Evolutionary conservation across 1,140 invertebrate species (phyloP).

Genomic region (Psix sp.): DNA sequence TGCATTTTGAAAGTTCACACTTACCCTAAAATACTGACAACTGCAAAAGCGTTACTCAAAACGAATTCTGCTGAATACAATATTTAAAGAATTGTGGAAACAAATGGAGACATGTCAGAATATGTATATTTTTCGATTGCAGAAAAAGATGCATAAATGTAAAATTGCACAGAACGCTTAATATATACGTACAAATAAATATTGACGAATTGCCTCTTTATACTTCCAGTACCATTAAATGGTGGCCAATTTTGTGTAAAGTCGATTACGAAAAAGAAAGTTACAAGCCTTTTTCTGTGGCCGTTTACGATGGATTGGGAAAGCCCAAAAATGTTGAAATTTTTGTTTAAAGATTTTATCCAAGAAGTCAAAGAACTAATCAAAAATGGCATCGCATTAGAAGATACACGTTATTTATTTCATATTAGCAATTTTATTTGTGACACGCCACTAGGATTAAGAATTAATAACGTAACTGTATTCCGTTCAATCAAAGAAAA

Average conservation of each 20-base stretch:
- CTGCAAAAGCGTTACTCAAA: conserved; percentile 14
- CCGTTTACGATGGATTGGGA: conserved; percentile 9
- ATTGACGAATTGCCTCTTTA: conserved; percentile 15
- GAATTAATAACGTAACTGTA: not conserved
- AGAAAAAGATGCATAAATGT: conserved; percentile 9
- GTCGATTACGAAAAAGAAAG: conserved; percentile 2
- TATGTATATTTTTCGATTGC: conserved; percentile 17
- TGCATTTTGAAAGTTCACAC: not conserved
- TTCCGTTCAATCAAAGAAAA: not conserved
- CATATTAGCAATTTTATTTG: conserved; percentile 11
- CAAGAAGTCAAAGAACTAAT: conserved; percentile 13
- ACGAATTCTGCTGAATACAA: not conserved
- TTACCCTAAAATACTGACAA: conserved; percentile 4
- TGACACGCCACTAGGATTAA: conserved; percentile 1
- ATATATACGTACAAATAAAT: conserved; percentile 10
- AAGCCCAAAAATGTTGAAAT: conserved; percentile 13
- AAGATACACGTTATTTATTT: conserved; percentile 13
- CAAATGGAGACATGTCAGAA: conserved; percentile 12
- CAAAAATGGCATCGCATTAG: conserved; percentile 12
- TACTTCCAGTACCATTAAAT: conserved; percentile 12
- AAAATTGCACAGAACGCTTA: conserved; percentile 1
- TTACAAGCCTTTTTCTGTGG: conserved; percentile 10
- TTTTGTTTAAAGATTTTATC: conserved; percentile 14
- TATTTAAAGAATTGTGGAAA: conserved; percentile 3
- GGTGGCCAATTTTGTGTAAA: conserved; percentile 22